Base-by-base conservation (phyloP, 2,113 vertebrate genomes). In the Coptodon rendalli region DNA sequence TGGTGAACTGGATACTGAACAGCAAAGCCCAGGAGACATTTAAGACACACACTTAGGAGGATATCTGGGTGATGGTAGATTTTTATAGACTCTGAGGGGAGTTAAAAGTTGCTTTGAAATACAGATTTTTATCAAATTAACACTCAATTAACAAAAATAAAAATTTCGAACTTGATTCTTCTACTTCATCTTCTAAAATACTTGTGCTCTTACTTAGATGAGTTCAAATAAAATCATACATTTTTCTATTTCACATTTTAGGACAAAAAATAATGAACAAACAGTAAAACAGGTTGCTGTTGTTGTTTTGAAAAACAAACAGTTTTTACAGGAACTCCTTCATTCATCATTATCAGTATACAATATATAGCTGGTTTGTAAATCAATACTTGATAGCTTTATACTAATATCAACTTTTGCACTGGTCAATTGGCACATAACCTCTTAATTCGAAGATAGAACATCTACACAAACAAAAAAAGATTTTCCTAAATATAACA, bases 1-100 rank as follows among this genome's bases (percentile, higher is more conserved):
- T 87, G 82, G 48, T 92, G 85, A 92, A 88, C 82, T 91, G 91
- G 89, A 92, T 93, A 83, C 79, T 81, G 86, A 92, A 89, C 85
- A 83, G 87, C 88, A 89, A 91, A 92, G 83, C 84, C 93, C 79
- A 10, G 43, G 87, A 91, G 86, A 91, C 76, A 87, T 81, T 84
- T 4, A 10, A 90, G 71, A 84, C 76, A 53, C 71, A 48, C 82
- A 87, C 48, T 88, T 22, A 80, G 48, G 50, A 89, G 80, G 87
- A 83, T 85, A 89, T 86, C 71, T 89, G 82, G 86, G 87, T 93
- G 90, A 91, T 86, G 79, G 84, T 29, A 71, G 86, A 50, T 81
- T 95, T 92, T 81, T 84, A 68, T 82, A 71, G 57, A 82, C 34
- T 93, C 81, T 57, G 78, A 81, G 76, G 84, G 89, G 36, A 93